Evolutionary conservation across 35 echinoderm and acorn worm genomes (phyloP).

Genomic region (Holothuria glaberrima): DNA sequence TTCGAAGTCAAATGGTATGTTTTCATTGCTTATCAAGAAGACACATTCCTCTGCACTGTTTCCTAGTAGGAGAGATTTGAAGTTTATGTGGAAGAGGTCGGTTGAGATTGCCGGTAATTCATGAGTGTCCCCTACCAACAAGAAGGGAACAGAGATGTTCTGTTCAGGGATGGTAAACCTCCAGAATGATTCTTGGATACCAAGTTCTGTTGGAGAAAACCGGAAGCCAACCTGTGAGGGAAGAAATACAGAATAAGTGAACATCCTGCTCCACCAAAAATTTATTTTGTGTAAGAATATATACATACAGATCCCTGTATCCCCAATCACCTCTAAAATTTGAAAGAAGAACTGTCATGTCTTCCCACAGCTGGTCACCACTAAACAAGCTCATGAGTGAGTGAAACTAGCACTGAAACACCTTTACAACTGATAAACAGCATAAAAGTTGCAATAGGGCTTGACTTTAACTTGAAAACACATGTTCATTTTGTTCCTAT

Average conservation of each 20-base stretch:
- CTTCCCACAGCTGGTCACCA: too few relatives aligned
- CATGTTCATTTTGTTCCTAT: constrained; percentile 52
- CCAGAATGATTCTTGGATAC: constrained; percentile 96
- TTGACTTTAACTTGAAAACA: too few relatives aligned
- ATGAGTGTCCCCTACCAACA: constrained; percentile 86
- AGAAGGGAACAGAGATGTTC: constrained; percentile 97
- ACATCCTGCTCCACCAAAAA: constrained; percentile 43
- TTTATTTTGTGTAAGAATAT: too few relatives aligned
- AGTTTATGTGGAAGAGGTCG: constrained; percentile 98
- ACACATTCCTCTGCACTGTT: constrained; percentile 79
- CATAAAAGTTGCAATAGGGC: too few relatives aligned
- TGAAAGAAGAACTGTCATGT: too few relatives aligned
- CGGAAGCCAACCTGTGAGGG: constrained; percentile 84
- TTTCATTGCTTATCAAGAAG: constrained; percentile 87
- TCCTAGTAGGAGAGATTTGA: constrained; percentile 96
- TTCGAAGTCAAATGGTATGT: constrained; percentile 82
- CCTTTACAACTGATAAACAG: too few relatives aligned
- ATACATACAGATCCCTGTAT: too few relatives aligned
- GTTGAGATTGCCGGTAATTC: constrained; percentile 97
- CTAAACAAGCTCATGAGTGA: too few relatives aligned
- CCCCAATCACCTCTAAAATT: too few relatives aligned
- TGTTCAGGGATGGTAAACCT: constrained; percentile 98
- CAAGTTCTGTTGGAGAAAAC: constrained; percentile 87
- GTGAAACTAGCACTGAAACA: too few relatives aligned
- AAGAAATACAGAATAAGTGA: too few relatives aligned